These are phyloP conservation scores for Theretra japonica DNA, from an alignment of 2,888 invertebrate genomes.

Conservation along the genomic window DNA sequence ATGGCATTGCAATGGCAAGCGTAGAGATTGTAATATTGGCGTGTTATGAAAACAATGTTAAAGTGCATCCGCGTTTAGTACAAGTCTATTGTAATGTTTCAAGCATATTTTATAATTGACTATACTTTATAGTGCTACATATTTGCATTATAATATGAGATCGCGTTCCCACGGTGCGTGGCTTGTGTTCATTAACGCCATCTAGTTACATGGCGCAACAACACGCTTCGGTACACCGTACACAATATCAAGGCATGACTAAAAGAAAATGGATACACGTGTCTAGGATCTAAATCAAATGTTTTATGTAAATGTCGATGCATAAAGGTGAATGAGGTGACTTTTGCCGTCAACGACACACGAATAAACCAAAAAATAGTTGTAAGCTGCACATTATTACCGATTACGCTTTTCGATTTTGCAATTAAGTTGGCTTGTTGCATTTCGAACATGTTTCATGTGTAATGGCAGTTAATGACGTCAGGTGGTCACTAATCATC, in stretches of 20 bases:
- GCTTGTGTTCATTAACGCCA: not conserved
- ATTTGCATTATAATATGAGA: not conserved
- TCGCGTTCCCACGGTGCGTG: not conserved
- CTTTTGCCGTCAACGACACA: constrained; percentile 36
- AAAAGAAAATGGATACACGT: constrained; percentile 4
- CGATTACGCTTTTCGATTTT: not conserved
- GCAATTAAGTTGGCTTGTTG: not conserved
- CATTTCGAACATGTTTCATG: not conserved
- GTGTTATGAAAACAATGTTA: no score
- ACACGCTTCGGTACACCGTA: not conserved
- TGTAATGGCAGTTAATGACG: not conserved
- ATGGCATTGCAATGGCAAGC: no score
- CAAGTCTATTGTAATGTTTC: no score
- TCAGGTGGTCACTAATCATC: not conserved
- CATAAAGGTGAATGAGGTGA: constrained; percentile 51
- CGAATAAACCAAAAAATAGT: constrained; percentile 33
- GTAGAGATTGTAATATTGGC: no score
- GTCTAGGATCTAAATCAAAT: constrained; percentile 36
- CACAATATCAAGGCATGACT: not conserved
- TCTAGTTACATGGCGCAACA: not conserved
- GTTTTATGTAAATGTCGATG: constrained; percentile 50
- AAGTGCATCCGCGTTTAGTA: no score
- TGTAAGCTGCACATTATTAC: not conserved
- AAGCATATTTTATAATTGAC: not conserved
- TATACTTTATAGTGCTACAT: not conserved